These are phyloP conservation scores for Resseliella maxima DNA, from an alignment of 2,888 invertebrate genomes.

Conservation along the genomic window DNA sequence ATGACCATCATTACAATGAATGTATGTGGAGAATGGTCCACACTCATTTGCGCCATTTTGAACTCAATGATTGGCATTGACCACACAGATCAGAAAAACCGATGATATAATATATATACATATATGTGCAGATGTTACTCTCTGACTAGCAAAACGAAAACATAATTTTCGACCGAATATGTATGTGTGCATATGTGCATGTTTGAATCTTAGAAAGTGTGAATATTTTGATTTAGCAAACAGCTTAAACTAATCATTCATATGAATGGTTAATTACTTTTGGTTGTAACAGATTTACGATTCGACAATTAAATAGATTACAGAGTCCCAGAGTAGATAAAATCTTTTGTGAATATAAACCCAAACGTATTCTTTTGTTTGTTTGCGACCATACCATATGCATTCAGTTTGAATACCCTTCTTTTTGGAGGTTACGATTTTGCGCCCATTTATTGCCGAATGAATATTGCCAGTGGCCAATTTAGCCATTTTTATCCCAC, in stretches of 20 bases:
- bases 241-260: slow-evolving; percentile 39
- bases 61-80: neutral
- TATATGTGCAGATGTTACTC: neutral
- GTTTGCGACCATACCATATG: neutral
- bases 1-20: neutral
- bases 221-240: slow-evolving; percentile 39
- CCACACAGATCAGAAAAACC: neutral
- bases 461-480: neutral
- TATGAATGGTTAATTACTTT: slow-evolving; percentile 43
- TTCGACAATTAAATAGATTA: slow-evolving; percentile 52
- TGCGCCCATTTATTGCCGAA: neutral
- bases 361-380: neutral
- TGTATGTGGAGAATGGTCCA: neutral
- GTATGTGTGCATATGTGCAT: neutral
- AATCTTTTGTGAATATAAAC: slow-evolving; percentile 13
- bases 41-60: neutral
- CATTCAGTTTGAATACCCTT: neutral
- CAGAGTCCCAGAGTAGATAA: slow-evolving; percentile 32
- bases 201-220: neutral
- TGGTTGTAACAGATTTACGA: slow-evolving; percentile 32
- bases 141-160: neutral
- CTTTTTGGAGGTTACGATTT: neutral
- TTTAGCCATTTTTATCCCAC: neutral
- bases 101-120: too few relatives aligned
- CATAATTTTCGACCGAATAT: neutral